These are phyloP conservation scores for Grammomys dolichurus DNA, from an alignment of 2,113 vertebrate genomes.

Conservation along the genomic window DNA sequence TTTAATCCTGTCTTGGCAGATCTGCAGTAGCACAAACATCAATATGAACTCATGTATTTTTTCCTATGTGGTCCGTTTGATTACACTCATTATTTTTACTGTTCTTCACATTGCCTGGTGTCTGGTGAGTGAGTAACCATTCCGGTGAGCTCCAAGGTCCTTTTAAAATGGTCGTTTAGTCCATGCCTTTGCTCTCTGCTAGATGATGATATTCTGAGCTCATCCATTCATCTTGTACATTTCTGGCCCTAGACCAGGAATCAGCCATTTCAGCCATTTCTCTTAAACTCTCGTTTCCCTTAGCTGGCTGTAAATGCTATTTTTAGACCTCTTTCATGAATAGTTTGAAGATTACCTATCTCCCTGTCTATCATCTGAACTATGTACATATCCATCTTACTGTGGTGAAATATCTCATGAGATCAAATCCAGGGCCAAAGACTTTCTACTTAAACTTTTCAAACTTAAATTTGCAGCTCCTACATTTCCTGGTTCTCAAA, in stretches of 20 bases:
- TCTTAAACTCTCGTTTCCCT: slow-evolving; percentile 5
- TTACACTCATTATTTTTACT: neutral
- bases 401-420: neutral
- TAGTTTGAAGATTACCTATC: slow-evolving; percentile 7
- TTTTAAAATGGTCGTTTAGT: neutral
- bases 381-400: neutral
- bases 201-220: neutral
- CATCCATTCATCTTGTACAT: neutral
- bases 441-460: slow-evolving; percentile 15
- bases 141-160: neutral
- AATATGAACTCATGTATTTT: neutral
- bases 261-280: neutral
- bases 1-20: neutral
- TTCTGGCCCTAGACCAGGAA: neutral
- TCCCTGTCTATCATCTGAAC: neutral
- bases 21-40: neutral
- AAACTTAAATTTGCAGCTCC: neutral
- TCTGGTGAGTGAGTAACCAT: neutral
- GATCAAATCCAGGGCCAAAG: slow-evolving; percentile 12
- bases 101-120: neutral
- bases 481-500: neutral
- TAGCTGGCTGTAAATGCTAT: slow-evolving; percentile 17
- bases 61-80: neutral
- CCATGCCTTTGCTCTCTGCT: neutral
- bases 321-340: neutral